phyloP scores from a whole-genome alignment of 2,888 invertebrate genomes.

The Furcula furcula region DNA sequence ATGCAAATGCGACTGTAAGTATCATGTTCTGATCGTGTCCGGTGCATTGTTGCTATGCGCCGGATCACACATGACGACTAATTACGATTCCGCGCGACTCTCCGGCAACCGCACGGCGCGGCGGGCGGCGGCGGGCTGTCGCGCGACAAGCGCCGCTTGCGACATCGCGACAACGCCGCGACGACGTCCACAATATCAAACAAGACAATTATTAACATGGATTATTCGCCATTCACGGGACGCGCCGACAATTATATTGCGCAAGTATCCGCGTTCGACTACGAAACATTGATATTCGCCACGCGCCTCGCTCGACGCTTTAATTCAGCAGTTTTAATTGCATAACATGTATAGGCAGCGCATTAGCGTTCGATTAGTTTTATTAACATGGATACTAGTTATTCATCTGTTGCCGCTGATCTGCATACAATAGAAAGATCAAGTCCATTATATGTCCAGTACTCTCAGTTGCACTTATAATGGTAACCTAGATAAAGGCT shows the following conservation, averaged over 20 bases:
- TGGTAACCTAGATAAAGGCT: conserved; percentile 30
- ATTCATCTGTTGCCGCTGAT: conserved; percentile 18
- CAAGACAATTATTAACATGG: conserved; percentile 24
- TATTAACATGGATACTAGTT: conserved; percentile 21
- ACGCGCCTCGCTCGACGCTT: conserved; percentile 30
- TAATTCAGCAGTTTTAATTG: conserved; percentile 52
- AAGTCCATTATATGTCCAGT: conserved; percentile 14
- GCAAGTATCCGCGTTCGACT: conserved; percentile 47
- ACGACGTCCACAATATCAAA: conserved; percentile 13
- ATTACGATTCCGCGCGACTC: conserved; percentile 25
- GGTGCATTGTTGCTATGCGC: conserved; percentile 37
- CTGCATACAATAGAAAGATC: conserved; percentile 34
- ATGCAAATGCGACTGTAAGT: conserved; percentile 29
- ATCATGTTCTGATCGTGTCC: conserved; percentile 27
- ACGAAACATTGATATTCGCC: conserved; percentile 46
- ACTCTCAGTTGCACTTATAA: conserved; percentile 8
- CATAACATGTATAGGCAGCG: conserved; percentile 41
- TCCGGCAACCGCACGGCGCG: conserved; percentile 16
- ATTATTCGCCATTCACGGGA: conserved; percentile 49
- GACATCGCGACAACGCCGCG: conserved; percentile 22
- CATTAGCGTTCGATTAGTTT: conserved; percentile 10
- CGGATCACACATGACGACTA: conserved; percentile 25
- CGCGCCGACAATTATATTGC: conserved; percentile 58
- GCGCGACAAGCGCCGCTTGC: conserved; percentile 34
- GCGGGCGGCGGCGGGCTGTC: conserved; percentile 9